Percentiles rank a stretch among this genome's conserved stretches.
Evolutionary conservation across 2,797 vertebrate species (phyloP).

Genomic region (Erpetoichthys calabaricus): DNA sequence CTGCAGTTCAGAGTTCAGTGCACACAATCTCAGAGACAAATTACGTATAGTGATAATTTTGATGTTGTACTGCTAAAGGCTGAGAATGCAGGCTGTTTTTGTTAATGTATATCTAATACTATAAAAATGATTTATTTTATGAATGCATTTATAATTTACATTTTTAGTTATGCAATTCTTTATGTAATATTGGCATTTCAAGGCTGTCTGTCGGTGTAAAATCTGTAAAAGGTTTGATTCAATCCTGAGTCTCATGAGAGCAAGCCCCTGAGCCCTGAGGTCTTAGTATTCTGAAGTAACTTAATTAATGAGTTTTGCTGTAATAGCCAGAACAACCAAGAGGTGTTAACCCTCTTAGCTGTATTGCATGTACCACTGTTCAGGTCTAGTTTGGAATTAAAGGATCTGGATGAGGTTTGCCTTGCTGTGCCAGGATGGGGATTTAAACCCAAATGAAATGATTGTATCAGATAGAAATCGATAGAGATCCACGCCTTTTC

Average conservation of each 20-base stretch:
- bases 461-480: constrained; percentile 67
- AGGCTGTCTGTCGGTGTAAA: constrained; percentile 23
- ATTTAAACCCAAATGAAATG: constrained; percentile 59
- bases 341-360: constrained; percentile 46
- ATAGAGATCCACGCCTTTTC: constrained; percentile 58
- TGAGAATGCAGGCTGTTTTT: too few species aligned
- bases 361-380: constrained; percentile 31
- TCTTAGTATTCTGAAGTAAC: constrained; percentile 24
- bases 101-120: too few species aligned
- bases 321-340: constrained; percentile 40
- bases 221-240: constrained; percentile 36
- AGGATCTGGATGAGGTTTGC: constrained; percentile 43
- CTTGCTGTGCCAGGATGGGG: constrained; percentile 41
- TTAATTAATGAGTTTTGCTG: constrained; percentile 53
- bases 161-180: background rate
- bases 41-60: too few species aligned
- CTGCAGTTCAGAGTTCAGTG: too few species aligned
- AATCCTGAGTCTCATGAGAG: constrained; percentile 22
- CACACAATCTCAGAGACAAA: too few species aligned
- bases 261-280: constrained; percentile 14
- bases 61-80: too few species aligned
- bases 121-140: too few species aligned
- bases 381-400: constrained; percentile 35
- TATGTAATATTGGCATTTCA: background rate
- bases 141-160: background rate